Evolutionary conservation across 2,113 vertebrate species (phyloP), one percentile per base, ranked within the genome.

Genomic region (Trichechus manatus): DNA sequence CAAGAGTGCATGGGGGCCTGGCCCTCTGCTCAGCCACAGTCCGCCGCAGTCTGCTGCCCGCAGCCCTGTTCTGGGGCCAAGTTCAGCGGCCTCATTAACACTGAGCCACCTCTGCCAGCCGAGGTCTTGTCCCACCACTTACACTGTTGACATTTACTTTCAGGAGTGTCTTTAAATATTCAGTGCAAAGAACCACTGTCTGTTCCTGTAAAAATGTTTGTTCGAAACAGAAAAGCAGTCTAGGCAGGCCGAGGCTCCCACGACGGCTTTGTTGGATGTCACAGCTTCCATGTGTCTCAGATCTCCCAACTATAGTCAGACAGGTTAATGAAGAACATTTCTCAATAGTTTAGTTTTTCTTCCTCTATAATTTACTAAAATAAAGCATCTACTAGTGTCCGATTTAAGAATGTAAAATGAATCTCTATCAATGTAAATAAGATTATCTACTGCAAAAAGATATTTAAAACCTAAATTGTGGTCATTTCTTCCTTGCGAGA

Each of bases 341-440:
- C 44, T 0, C 91, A 97, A 84, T 91, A 96, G 93, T 80, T 95
- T 90, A 95, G 81, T 78, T 95, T 92, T 75, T 85, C 83, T 95
- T 83, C 83, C 63, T 92, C 89, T 94, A 91, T 96, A 96, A 98
- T 97, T 97, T 97, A 98, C 98, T 97, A 96, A 97, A 98, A 97
- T 97, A 97, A 97, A 98, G 97, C 97, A 98, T 93, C 17, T 0
- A 44, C 96, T 98, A 98, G 96, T 96, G 95, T 98, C 95, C 93
- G 88, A 97, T 97, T 92, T 82, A 59, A 95, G 93, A 90, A 98
- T 98, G 97, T 98, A 98, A 98, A 98, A 97, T 97, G 98, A 98
- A 97, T 98, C 98, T 98, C 68, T 98, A 98, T 98, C 90, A 94
- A 91, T 99, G 98, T 98, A 98, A 98, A 98, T 98, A 98, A 98